These are phyloP conservation scores for Lepus timidus DNA, from an alignment of 2,113 vertebrate species.

Conservation along the genomic window DNA sequence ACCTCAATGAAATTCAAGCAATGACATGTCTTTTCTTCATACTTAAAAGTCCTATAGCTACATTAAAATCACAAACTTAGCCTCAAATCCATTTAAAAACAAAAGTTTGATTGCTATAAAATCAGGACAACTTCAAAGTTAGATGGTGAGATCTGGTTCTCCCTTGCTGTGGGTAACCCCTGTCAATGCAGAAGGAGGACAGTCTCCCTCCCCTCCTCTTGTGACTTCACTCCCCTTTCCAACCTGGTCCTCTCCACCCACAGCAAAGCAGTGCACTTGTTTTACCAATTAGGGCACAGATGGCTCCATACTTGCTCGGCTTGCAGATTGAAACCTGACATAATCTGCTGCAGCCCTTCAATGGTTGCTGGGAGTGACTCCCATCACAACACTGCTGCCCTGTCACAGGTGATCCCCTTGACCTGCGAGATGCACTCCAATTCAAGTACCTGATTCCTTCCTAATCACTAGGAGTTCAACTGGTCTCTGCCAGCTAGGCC, in stretches of 20 bases:
- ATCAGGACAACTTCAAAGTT: neutral
- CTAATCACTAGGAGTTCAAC: neutral
- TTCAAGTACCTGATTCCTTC: neutral
- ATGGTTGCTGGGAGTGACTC: neutral
- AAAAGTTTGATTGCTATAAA: slow-evolving; percentile 38
- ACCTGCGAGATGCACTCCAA: neutral
- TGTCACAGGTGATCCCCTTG: neutral
- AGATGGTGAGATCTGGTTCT: neutral
- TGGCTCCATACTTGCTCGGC: neutral
- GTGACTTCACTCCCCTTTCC: neutral
- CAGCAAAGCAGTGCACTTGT: neutral
- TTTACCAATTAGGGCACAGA: neutral
- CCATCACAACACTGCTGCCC: neutral
- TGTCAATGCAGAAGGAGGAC: neutral
- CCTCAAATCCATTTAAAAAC: slow-evolving; percentile 32
- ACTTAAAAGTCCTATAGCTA: neutral
- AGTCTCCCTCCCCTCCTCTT: neutral
- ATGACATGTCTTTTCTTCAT: neutral
- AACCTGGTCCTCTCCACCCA: neutral
- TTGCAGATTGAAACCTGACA: neutral
- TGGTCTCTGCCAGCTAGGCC: neutral
- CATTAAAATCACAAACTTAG: neutral
- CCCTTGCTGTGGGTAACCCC: neutral
- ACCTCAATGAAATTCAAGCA: neutral
- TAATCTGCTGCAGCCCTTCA: neutral